Percentiles rank a stretch among this genome's conserved stretches.
phyloP scores from a whole-genome alignment of 2,113 vertebrate species.

The Myiozetetes cayanensis region DNA sequence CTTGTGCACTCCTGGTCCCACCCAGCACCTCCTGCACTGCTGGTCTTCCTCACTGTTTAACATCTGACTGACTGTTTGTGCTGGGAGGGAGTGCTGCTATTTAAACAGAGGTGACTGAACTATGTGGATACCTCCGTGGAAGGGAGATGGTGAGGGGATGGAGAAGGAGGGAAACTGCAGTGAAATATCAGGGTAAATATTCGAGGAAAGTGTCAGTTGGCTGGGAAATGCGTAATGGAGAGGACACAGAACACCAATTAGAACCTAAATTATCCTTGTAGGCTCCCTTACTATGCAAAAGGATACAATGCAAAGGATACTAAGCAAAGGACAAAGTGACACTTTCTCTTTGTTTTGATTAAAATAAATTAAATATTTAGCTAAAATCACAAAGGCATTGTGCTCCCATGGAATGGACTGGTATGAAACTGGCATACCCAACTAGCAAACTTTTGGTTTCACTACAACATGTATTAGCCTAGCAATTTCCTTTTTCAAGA shows the following conservation, averaged over 20 bases:
- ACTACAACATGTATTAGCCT: not conserved
- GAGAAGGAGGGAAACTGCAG: not conserved
- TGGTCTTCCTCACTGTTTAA: conserved; percentile 47
- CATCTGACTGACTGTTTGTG: conserved; percentile 27
- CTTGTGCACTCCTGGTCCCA: not conserved
- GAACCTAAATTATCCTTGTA: not conserved
- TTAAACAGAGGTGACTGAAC: conserved; percentile 26
- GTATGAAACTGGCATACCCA: not conserved
- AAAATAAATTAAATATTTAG: not conserved
- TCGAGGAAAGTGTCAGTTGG: not conserved
- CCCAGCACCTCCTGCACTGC: not conserved
- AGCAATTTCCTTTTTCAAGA: not conserved
- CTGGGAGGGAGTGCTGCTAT: conserved; percentile 44
- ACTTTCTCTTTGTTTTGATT: not conserved
- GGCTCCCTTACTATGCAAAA: not conserved
- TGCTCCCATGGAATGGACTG: not conserved
- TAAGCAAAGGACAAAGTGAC: not conserved
- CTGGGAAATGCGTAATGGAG: not conserved
- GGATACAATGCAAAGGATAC: not conserved
- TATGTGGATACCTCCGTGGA: not conserved
- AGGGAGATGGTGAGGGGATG: not conserved
- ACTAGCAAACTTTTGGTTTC: not conserved
- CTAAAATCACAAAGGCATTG: not conserved
- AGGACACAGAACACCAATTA: not conserved
- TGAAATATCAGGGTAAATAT: not conserved